Evolutionary conservation across 2,113 vertebrate species (phyloP), one percentile per base, ranked within the genome.

Genomic region (Lepisosteus oculatus): DNA sequence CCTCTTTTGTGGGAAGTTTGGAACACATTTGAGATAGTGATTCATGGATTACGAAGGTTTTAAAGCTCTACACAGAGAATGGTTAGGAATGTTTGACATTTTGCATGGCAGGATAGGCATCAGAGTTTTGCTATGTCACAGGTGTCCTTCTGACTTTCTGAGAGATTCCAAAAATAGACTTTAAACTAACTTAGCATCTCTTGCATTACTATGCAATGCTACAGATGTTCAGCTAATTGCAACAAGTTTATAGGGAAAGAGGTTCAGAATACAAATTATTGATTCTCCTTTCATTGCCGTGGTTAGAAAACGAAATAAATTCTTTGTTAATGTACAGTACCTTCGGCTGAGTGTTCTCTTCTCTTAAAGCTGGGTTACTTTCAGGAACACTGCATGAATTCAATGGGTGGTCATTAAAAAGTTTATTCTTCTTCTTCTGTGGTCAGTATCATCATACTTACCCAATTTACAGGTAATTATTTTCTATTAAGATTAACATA

Each of bases 161-260:
- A n/a, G 8, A 66, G 64, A 47, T 44, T 44, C n/a, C 13, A 66
- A 43, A 45, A 45, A 42, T 14, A 45, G 64, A 66, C 64, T 66
- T 6, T 14, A 51, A 6, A 51, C 12, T 45, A n/a, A 66, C 43
- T 45, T n/a, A 47, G 64, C 43, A 11, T 12, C 43, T 14, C 43
- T 2, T 43, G 13, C 43, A 43, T 43, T 3, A 13, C 64, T 9
- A 3, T 44, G 3, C 41, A n/a, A 42, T 6, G 45, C 43, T 66
- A 5, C 64, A 15, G 64, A 11, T 47, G 64, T 43, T 11, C 6
- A 43, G 11, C 8, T 44, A 13, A 14, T 45, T 66, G 12, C 14
- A 12, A 11, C 44, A 66, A 66, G 64, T 66, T 66, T 44, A 65
- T 43, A 66, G 9, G 64, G 64, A 44, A 3, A 42, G 13, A 43